phyloP scores from a whole-genome alignment of 2,113 vertebrate genomes.

The Paracanthobrama guichenoti region DNA sequence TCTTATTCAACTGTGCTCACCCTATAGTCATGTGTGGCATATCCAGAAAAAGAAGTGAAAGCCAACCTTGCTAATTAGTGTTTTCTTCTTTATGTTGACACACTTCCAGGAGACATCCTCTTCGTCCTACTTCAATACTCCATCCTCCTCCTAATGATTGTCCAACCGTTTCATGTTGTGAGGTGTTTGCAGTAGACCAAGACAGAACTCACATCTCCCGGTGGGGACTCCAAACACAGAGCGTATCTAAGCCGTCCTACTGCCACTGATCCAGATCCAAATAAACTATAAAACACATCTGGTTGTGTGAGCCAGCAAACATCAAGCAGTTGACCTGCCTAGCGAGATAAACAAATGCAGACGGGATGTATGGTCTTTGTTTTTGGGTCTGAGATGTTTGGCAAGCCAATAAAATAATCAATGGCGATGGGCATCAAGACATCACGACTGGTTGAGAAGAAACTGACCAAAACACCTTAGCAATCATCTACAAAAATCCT shows the following conservation, averaged over 20 bases:
- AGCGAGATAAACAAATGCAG: not conserved
- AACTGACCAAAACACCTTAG: not conserved
- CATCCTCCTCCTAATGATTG: conserved; percentile 29
- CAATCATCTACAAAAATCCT: no score
- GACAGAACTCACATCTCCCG: not conserved
- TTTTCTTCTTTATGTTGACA: not conserved
- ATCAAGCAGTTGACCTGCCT: not conserved
- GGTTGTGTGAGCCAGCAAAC: conserved; percentile 20
- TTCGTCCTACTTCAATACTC: conserved; percentile 20
- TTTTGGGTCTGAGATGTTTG: not conserved
- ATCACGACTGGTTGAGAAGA: not conserved
- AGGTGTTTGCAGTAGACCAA: conserved; percentile 23
- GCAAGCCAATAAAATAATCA: conserved; percentile 14
- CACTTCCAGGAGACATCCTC: not conserved
- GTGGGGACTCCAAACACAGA: conserved; percentile 21
- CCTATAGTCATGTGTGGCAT: not conserved
- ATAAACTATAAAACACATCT: conserved; percentile 34
- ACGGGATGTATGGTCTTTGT: not conserved
- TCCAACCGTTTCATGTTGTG: conserved; percentile 27
- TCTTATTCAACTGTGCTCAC: not conserved
- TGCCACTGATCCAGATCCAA: conserved; percentile 37
- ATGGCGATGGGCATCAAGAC: not conserved
- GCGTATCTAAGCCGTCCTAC: not conserved
- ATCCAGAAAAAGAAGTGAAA: conserved; percentile 17
- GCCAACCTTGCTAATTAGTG: conserved; percentile 13